phyloP scores from a whole-genome alignment of 2,888 invertebrate species.

The Allygus modestus region DNA sequence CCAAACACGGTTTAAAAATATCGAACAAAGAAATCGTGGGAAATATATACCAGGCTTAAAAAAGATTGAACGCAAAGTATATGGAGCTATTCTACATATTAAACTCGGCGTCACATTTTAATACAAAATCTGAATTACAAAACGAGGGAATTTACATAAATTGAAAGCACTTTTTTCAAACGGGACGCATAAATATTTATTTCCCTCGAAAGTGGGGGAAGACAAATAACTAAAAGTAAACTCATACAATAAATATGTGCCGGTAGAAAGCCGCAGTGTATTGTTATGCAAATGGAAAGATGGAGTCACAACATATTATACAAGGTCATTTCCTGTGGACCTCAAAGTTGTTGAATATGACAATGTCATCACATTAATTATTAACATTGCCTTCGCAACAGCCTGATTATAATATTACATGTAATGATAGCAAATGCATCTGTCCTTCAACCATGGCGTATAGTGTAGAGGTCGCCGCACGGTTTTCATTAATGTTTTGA shows the following conservation, averaged over 20 bases:
- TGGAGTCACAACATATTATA: constrained; percentile 50
- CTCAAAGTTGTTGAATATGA: constrained; percentile 52
- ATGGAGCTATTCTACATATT: constrained; percentile 18
- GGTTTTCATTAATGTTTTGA: constrained; percentile 34
- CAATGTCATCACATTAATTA: constrained; percentile 55
- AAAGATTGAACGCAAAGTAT: not conserved
- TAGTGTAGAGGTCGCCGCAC: constrained; percentile 5
- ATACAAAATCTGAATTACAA: constrained; percentile 42
- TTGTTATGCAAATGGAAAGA: constrained; percentile 49
- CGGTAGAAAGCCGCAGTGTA: constrained; percentile 18
- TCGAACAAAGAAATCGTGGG: not conserved
- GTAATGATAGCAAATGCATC: constrained; percentile 52
- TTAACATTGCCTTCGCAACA: constrained; percentile 48
- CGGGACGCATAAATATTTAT: constrained; percentile 53
- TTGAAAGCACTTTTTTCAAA: constrained; percentile 51
- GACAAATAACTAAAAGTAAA: constrained; percentile 58
- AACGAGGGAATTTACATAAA: constrained; percentile 37
- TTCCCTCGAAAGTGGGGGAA: constrained; percentile 63
- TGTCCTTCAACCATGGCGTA: constrained; percentile 10
- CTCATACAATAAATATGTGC: constrained; percentile 47
- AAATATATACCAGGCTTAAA: not conserved
- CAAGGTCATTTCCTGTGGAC: constrained; percentile 52
- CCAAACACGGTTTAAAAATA: not conserved
- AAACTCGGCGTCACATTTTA: constrained; percentile 42
- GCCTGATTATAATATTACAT: constrained; percentile 58